These are phyloP conservation scores for Sycophila texana DNA, from an alignment of 2,888 invertebrate species.

Conservation along the genomic window DNA sequence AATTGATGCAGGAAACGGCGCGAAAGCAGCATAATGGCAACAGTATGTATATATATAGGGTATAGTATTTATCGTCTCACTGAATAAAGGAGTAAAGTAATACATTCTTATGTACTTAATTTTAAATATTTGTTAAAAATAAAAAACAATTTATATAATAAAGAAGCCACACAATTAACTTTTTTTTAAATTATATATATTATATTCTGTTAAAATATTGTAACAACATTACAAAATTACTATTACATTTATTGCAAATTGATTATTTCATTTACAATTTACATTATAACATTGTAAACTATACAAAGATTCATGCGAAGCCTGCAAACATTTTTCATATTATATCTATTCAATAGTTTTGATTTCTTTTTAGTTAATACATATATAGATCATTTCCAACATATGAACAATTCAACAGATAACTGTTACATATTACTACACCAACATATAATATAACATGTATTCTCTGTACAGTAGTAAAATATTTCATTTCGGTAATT, in stretches of 20 bases:
- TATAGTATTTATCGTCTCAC: background rate
- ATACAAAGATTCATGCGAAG: constrained; percentile 35
- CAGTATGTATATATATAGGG: background rate
- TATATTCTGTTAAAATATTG: constrained; percentile 39
- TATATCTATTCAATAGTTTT: constrained; percentile 26
- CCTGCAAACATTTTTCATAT: background rate
- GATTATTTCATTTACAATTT: constrained; percentile 37
- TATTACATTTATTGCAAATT: constrained; percentile 41
- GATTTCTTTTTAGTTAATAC: constrained; percentile 19
- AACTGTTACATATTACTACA: constrained; percentile 17
- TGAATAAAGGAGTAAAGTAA: background rate
- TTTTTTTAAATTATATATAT: constrained; percentile 25
- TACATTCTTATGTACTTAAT: background rate
- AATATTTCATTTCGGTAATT: constrained; percentile 16
- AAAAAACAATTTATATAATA: background rate
- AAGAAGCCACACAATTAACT: background rate
- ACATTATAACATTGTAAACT: constrained; percentile 39
- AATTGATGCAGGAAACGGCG: constrained; percentile 14
- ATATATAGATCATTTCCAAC: constrained; percentile 7
- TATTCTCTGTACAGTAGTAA: constrained; percentile 36
- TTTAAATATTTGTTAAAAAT: background rate
- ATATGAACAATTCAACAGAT: constrained; percentile 32
- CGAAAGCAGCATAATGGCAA: constrained; percentile 17
- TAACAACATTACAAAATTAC: constrained; percentile 52
- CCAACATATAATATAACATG: background rate